Evolutionary conservation across 2,797 vertebrate species (phyloP), one percentile per base, ranked within the genome.

Genomic region (Malacoctenus gilli): DNA sequence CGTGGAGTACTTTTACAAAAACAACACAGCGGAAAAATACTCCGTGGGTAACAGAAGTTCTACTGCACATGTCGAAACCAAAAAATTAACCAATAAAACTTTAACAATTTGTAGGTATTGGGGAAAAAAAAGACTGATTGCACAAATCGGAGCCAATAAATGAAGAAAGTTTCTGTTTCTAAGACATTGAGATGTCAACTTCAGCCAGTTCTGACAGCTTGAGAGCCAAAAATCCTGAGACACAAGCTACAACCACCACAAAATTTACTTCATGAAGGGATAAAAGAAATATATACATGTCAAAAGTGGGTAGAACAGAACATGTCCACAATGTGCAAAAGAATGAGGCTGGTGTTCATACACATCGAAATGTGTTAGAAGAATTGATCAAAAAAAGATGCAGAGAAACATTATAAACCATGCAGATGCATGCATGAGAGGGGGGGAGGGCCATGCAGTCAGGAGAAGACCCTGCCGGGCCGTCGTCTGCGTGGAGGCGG

Each of bases 361-460:
- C 66, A 72, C 46, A 75, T 77, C 10, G 8, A 20, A 77, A 83
- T 75, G 71, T 75, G 77, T 80, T 59, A 60, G 71, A 75, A 72
- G 9, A 60, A 65, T 47, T 22, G 73, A 67, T 66, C 72, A n/a
- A 47, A 61, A 78, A 74, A 63, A 50, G 59, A 79, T 79, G 76
- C 56, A 87, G 66, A 79, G 75, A 72, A 69, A 79, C 41, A 74
- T 59, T 63, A 47, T 64, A 67, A 66, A 79, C 30, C 86, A 85
- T 89, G 89, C 88, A 85, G 70, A 84, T 8, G 39, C 88, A 89
- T 89, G 89, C 88, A 85, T 83, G 73, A 83, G 64, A 61, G 79
- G 85, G 79, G 85, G 82, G 51, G 62, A 59, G 50, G 51, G 68
- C 70, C 87, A 89, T 91, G 89, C 89, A 88, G 60, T 84, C 57